Evolutionary conservation across 2,888 invertebrate species (phyloP), one percentile per base, ranked within the genome.

Genomic region (Plebejus melissa): DNA sequence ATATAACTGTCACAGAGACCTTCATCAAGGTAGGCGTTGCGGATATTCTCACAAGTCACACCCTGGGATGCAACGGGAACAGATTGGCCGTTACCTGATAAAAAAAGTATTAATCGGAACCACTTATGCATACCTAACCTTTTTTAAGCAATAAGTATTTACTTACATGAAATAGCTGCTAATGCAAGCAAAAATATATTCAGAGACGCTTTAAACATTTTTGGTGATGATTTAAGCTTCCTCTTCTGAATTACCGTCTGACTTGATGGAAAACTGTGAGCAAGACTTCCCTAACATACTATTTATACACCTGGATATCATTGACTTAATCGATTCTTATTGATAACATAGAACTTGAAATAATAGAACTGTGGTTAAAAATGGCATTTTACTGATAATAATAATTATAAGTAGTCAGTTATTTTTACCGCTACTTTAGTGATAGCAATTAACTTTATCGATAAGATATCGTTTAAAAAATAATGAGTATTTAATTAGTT

Each of bases 1-100:
- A 95, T 87, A 82, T 96, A 96, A 28, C 95, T 94, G 83, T 97
- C 97, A 82, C 97, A 97, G 81, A 95, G 95, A 5, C 91, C 93
- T 0, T 95, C 87, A 0, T 95, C 93, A 81, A 94, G 95, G 74
- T 96, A 94, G 1, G 95, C 95, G 83, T 96, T 96, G 95, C 77
- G 74, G 16, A 65, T 65, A 16, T 65, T 65, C 32, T 36, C 65
- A 32, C 65, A 65, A 32, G 65, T 60, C 4, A 4, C 32, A 13
- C 5, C 32, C 32, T 32, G 32, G 5, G 65, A 13, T 5, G 65
- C 65, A 13, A 36, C 65, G 1, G 65, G 65, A 65, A 65, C 5
- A 4, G 65, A 32, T 65, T 65, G 65, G 1, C 32, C 65, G 5
- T 65, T 65, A 16, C 65, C 65, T 65, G 4, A 32, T 65, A 32